phyloP scores from a whole-genome alignment of 2,113 vertebrate genomes.

The Equus quagga region DNA sequence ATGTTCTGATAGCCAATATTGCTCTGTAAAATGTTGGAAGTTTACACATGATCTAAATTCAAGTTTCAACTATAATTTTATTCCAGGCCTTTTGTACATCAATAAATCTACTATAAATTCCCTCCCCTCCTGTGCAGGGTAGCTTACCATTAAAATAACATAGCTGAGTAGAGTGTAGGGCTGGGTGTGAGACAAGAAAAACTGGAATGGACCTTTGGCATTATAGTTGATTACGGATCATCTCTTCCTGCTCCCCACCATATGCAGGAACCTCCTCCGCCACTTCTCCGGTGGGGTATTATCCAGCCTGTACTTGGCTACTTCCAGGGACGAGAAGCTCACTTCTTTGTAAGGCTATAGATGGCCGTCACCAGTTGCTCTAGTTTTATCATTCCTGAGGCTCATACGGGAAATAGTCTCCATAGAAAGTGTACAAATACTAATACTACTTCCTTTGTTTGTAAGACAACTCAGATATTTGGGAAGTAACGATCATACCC shows the following conservation, averaged over 20 bases:
- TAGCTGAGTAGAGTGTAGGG: neutral
- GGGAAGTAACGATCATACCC: neutral
- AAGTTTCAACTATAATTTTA: conserved; percentile 68
- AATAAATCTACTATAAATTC: neutral
- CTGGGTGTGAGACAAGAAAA: neutral
- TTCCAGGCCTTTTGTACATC: neutral
- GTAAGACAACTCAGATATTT: neutral
- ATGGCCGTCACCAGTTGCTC: neutral
- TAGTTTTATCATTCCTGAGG: neutral
- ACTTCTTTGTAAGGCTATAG: neutral
- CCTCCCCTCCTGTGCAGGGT: neutral
- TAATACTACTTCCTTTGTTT: neutral
- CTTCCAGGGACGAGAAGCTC: neutral
- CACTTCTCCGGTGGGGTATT: neutral
- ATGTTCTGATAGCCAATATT: conserved; percentile 60
- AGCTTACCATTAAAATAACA: neutral
- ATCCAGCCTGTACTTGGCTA: neutral
- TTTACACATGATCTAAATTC: conserved; percentile 61
- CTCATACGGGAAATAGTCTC: neutral
- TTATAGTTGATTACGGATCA: neutral
- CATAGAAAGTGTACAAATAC: neutral
- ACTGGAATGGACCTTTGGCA: neutral
- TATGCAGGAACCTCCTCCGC: neutral
- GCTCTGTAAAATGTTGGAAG: conserved; percentile 52
- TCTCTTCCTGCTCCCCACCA: neutral